Evolutionary conservation across 2,797 vertebrate genomes (phyloP).

Genomic region (Microctenopoma lineatum): DNA sequence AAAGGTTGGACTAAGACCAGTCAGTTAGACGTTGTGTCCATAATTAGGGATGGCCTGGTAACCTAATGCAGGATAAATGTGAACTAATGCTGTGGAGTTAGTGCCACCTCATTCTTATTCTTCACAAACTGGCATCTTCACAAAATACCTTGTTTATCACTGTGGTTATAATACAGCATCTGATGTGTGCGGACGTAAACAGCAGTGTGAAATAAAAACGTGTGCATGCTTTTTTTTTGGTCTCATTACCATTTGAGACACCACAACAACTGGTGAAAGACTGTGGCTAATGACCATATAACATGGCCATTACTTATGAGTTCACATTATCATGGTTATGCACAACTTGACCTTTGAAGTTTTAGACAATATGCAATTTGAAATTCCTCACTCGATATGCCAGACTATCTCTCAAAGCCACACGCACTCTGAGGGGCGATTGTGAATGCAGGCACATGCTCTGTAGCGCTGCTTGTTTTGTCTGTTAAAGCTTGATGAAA

Average conservation of each 20-base stretch:
- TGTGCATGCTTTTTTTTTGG: slow-evolving; percentile 16
- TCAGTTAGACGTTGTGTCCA: too few species aligned
- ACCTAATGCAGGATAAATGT: neutral
- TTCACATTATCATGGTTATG: slow-evolving; percentile 32
- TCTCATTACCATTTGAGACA: slow-evolving; percentile 53
- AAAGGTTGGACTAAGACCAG: too few species aligned
- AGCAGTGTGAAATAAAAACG: slow-evolving; percentile 22
- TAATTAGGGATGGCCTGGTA: too few species aligned
- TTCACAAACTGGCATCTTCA: slow-evolving; percentile 3
- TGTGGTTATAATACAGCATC: slow-evolving; percentile 7
- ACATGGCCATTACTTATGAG: slow-evolving; percentile 52
- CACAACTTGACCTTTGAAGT: slow-evolving; percentile 60
- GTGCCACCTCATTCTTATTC: neutral
- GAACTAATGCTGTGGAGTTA: too few species aligned
- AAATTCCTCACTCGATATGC: slow-evolving; percentile 45
- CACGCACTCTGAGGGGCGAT: slow-evolving; percentile 41
- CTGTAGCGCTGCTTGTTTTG: slow-evolving; percentile 27
- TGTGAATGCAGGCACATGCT: slow-evolving; percentile 49
- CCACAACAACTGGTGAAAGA: slow-evolving; percentile 37
- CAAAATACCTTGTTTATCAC: neutral
- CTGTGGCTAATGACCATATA: slow-evolving; percentile 50
- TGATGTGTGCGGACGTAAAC: slow-evolving; percentile 17
- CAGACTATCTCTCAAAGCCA: slow-evolving; percentile 53
- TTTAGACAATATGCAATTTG: slow-evolving; percentile 54
- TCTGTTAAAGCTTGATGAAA: slow-evolving; percentile 49